A percentile compares a stretch with the other conserved stretches of the same genome.
Conservation (phyloP, 2,113 vertebrate species). For the Laterallus jamaicensis region DNA sequence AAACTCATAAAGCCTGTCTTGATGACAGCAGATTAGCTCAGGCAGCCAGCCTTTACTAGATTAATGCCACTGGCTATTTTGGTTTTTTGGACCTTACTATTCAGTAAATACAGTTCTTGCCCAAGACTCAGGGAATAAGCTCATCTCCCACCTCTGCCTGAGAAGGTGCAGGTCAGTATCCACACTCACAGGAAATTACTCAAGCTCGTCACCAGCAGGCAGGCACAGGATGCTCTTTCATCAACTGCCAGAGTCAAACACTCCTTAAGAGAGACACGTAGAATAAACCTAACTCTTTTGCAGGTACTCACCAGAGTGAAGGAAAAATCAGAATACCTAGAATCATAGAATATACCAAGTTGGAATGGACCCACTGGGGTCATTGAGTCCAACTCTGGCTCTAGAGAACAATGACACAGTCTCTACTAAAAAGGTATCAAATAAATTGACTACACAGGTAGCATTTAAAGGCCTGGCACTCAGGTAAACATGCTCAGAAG, state of each 20-base stretch:
- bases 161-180: not conserved
- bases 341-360: too few relatives aligned
- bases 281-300: not conserved
- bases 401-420: not conserved
- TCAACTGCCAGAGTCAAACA: not conserved
- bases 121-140: not conserved
- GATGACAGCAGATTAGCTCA: not conserved
- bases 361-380: too few relatives aligned
- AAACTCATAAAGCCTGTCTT: not conserved
- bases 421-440: not conserved
- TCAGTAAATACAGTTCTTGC: not conserved
- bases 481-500: not conserved
- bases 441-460: not conserved
- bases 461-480: not conserved
- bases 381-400: not conserved
- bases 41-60: not conserved
- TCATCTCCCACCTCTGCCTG: not conserved
- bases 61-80: not conserved
- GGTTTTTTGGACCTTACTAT: not conserved
- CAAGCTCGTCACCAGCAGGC: not conserved
- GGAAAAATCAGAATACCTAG: too few relatives aligned
- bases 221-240: not conserved
- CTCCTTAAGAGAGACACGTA: not conserved
- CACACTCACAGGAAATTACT: not conserved
- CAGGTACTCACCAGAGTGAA: not conserved